Base-by-base conservation (phyloP, 1,140 invertebrate species). In the Hypothenemus hampei region DNA sequence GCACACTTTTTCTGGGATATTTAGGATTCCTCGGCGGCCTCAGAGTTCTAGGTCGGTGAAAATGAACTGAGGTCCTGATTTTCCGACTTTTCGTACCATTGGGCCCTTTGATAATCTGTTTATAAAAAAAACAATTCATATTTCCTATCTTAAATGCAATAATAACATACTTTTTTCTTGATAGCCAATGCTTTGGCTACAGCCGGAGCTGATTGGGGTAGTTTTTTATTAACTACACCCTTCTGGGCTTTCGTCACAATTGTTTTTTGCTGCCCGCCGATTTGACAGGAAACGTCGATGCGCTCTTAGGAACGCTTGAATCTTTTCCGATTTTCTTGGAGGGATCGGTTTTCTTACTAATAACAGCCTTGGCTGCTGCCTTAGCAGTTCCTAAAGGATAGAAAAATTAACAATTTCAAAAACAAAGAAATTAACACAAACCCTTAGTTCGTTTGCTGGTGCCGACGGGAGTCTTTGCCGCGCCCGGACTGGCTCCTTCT, bases 1-100 rank as follows among this genome's bases (percentile, higher is more conserved):
- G 92, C 23, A 96, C 86, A 65, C 92, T 93, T 73, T 95, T 96
- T 65, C 93, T 84, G 10, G 92, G 90, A 70, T 97, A 99, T 77
- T 97, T 98, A 0, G 97, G 96, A 60, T 88, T 83, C 56, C 94
- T 83, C 3, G 86, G 84, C 39, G 92, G 83, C 63, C 85, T 85
- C 74, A 97, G 85, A 23, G 96, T 98, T 64, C 89, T 91, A 4
- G 96, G 97, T 47, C 93, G 78, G 63, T 85, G 84, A 81, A 99
- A 99, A 64, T 93, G 89, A 26, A 97, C 93, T 1, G 88, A 87
- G 18, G 92, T 97, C 64, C 96, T 85, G 61, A 99, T 86, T 75
- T 98, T 97, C 54, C 90, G 80, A 1, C 83, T 80, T 21, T 91
- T 77, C 23, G 91, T 93, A 58, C 89, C 88, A 82, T 91, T 85